phyloP scores from a whole-genome alignment of 2,113 vertebrate genomes.

The Phylloscopus whistleri region DNA sequence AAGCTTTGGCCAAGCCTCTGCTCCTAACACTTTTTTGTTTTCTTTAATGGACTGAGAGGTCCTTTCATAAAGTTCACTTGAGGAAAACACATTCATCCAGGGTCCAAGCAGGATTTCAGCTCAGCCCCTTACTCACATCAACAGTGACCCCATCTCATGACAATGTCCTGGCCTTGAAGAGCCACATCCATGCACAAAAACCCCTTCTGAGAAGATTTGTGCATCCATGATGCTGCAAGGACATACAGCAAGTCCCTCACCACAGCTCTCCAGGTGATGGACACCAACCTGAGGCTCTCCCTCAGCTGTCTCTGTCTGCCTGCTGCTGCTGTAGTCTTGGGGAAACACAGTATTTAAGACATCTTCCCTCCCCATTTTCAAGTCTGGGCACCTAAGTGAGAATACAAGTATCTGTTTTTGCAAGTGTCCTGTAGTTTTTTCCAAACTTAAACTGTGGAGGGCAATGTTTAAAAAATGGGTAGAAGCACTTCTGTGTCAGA shows the following conservation, averaged over 20 bases:
- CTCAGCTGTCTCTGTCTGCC: background rate
- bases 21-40: slow-evolving; percentile 64
- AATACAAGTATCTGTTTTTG: background rate
- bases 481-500: background rate
- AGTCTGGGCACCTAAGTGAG: background rate
- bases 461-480: background rate
- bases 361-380: background rate
- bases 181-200: accelerated
- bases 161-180: background rate
- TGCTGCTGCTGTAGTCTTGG: background rate
- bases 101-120: background rate
- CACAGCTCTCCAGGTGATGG: background rate
- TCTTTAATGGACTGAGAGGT: slow-evolving; percentile 53
- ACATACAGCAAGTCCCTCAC: background rate
- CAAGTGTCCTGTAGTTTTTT: background rate
- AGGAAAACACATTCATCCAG: background rate
- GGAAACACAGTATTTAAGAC: background rate
- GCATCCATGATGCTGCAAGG: background rate
- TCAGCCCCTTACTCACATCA: background rate
- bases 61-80: slow-evolving; percentile 56
- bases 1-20: slow-evolving; percentile 51
- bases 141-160: background rate
- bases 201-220: background rate
- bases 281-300: background rate
- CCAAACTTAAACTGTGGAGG: background rate